These are phyloP conservation scores for Scaptomyza pallida DNA, from an alignment of 1,140 invertebrate species.

Conservation along the genomic window DNA sequence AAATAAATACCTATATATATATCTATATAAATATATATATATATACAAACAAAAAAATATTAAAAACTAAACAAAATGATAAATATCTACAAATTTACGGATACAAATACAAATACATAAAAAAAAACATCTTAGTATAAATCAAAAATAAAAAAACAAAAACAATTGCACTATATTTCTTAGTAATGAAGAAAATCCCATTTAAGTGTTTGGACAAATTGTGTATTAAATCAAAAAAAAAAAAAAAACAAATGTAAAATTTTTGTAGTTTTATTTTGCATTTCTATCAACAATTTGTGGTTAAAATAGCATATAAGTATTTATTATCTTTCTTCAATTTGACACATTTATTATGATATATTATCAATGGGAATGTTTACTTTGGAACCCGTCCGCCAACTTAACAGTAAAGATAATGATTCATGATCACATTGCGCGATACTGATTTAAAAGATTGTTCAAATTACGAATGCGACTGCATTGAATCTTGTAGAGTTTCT, in stretches of 20 bases:
- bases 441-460: not conserved
- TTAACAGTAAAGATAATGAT: not conserved
- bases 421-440: not conserved
- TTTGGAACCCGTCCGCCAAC: no score
- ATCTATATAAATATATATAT: slow-evolving; percentile 45
- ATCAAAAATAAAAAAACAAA: slow-evolving; percentile 44
- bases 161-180: slow-evolving; percentile 79
- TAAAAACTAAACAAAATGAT: slow-evolving; percentile 67
- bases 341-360: not conserved
- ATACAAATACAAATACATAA: slow-evolving; percentile 71
- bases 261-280: slow-evolving; percentile 30
- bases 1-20: slow-evolving; percentile 49
- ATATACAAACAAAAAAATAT: slow-evolving; percentile 67
- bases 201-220: slow-evolving; percentile 83
- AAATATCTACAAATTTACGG: slow-evolving; percentile 81
- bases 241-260: slow-evolving; percentile 56
- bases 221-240: slow-evolving; percentile 73
- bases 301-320: not conserved
- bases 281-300: not conserved
- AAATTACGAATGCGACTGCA: not conserved
- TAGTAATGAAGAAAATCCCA: slow-evolving; percentile 80
- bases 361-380: not conserved
- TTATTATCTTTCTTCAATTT: not conserved
- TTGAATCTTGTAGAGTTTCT: slow-evolving; percentile 21
- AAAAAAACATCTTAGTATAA: slow-evolving; percentile 48